Base-by-base conservation (phyloP, 2,113 vertebrate genomes). In the Myrmecophaga tridactyla region DNA sequence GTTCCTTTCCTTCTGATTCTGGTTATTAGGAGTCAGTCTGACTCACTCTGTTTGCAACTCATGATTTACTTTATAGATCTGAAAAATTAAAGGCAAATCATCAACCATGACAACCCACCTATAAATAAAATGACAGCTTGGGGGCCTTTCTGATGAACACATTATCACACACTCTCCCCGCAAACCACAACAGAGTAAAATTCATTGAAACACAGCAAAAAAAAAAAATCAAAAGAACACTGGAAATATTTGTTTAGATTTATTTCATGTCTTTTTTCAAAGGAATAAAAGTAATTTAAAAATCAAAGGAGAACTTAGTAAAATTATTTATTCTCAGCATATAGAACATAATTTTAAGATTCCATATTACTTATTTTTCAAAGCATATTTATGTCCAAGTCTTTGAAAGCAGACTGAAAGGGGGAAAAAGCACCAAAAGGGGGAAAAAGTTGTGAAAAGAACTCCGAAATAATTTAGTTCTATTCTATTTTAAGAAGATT, bases 281-380 rank as follows among this genome's bases (percentile, higher is more conserved):
- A 88, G 41, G 15, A 92, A 94, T 43, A 72, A 60, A 27, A 91
- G 63, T 75, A 86, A 76, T 11, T 94, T 62, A 89, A 91, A 87
- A 90, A 77, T 17, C 31, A 78, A 58, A 43, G 90, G 7, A 89
- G 25, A 90, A 5, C 69, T 89, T 90, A 94, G 70, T 90, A 51
- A 96, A 97, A 89, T 63, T 70, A 83, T 92, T 96, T 95, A 96
- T 90, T 97, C 77, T 86, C 90, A 89, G 17, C 53, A 95, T 27
- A 89, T 4, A 88, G 76, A 96, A 94, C 62, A 94, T 94, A 95
- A 93, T 91, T 92, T 94, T 60, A 95, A 90, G 78, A 88, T 83
- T 91, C 41, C 29, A 89, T 67, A 73, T 43, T 86, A 90, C 23
- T 94, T 77, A 21, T 41, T 92, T 93, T 93, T 89, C 11, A 94